Percentiles rank a stretch among this genome's conserved stretches.
These are phyloP conservation scores for Melanogrammus aeglefinus DNA, from an alignment of 2,797 vertebrate genomes.

Conservation along the genomic window DNA sequence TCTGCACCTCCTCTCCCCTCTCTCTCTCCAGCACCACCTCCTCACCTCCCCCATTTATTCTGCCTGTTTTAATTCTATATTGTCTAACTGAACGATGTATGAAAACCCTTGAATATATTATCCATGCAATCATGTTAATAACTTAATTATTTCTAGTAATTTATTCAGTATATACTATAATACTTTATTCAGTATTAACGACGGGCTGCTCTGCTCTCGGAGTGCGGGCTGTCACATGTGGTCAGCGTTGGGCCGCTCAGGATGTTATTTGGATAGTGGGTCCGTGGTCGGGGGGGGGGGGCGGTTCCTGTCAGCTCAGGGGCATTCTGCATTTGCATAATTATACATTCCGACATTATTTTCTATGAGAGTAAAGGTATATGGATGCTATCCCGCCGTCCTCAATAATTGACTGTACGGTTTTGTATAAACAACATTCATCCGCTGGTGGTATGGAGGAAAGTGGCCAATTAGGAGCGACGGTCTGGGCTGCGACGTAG, in stretches of 20 bases:
- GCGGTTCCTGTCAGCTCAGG: neutral
- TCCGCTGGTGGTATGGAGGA: neutral
- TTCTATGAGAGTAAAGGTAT: neutral
- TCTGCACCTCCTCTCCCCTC: too few relatives aligned
- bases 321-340: neutral
- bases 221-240: neutral
- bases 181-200: too few relatives aligned
- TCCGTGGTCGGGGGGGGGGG: too few relatives aligned
- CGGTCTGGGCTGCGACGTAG: neutral
- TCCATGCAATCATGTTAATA: neutral
- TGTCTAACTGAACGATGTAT: neutral
- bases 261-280: neutral
- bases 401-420: slow-evolving; percentile 40
- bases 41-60: neutral
- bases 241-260: too few relatives aligned
- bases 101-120: neutral
- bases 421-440: neutral
- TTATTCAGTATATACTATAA: too few relatives aligned
- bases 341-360: neutral
- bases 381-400: neutral
- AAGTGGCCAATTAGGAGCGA: slow-evolving; percentile 1
- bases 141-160: neutral
- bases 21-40: too few relatives aligned
- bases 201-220: too few relatives aligned
- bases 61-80: neutral